Base-by-base conservation (phyloP, 2,113 vertebrate species). In the Anser cygnoides region DNA sequence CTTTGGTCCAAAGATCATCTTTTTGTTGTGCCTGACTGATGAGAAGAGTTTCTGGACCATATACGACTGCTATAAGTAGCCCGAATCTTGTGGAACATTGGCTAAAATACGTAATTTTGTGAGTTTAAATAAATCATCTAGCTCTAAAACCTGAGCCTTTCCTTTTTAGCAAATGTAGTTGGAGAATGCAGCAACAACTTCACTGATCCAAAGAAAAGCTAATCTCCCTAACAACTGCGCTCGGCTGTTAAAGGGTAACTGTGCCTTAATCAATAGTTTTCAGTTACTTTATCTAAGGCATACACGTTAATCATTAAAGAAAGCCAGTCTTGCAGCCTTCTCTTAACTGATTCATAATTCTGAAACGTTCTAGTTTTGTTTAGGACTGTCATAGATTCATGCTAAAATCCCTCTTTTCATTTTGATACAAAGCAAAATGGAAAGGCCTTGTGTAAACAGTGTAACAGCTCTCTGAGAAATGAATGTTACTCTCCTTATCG, bases 221-320 rank as follows among this genome's bases (percentile, higher is more conserved):
- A 33, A 72, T 50, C 89, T 95, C 62, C 73, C 50, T 49, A 67
- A 70, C 59, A 80, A 62, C 28, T 62, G 82, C 63, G 28, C 75
- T 77, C 17, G 87, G 67, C 90, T 71, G 93, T 93, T 86, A 83
- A 90, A 87, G 67, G 85, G 39, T 91, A 90, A 92, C 92, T 18
- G 35, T 50, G 84, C 78, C 55, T 84, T 74, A 14, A 91, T 95
- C 91, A 62, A 77, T 91, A 39, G 11, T 66, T 93, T 77, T 44
- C 75, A 52, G 90, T 66, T 70, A 18, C 37, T 95, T 92, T 93
- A 91, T 76, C 78, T 96, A 83, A 75, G 76, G 59, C 63, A 58
- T 8, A 65, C 82, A 75, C 31, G 7, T 94, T 83, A 80, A 83
- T 85, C 90, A 52, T 58, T 21, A 26, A 62, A 44, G 39, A 89